Evolutionary conservation across 2,113 vertebrate genomes (phyloP).

Genomic region (Chaetorhynchus papuensis): DNA sequence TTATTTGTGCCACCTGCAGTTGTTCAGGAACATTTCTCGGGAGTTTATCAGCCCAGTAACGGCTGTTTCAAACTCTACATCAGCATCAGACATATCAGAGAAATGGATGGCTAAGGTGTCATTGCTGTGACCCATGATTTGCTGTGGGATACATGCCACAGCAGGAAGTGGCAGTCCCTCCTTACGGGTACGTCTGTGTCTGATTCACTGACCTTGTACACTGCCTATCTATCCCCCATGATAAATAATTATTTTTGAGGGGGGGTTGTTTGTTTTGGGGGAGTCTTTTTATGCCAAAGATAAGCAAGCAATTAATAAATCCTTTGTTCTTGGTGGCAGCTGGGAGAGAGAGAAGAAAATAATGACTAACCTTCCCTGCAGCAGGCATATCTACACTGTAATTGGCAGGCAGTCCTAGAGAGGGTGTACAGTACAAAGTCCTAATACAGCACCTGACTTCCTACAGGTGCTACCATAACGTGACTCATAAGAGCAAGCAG

Average conservation of each 20-base stretch:
- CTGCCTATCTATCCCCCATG: not conserved
- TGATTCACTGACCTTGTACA: not conserved
- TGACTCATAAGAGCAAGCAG: not conserved
- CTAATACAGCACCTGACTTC: not conserved
- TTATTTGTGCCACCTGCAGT: not conserved
- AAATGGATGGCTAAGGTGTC: not conserved
- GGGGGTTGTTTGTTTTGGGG: not conserved
- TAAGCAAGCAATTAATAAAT: not conserved
- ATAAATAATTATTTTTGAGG: not conserved
- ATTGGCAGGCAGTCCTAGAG: not conserved
- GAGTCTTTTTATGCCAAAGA: not conserved
- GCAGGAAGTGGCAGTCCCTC: not conserved
- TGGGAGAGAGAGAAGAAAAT: not conserved
- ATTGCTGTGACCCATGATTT: not conserved
- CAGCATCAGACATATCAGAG: not conserved
- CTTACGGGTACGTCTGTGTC: not conserved
- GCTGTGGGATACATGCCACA: not conserved
- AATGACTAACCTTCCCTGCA: not conserved
- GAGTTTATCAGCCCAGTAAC: not conserved
- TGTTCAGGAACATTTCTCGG: not conserved
- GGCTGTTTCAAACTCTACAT: not conserved
- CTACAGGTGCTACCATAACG: not conserved
- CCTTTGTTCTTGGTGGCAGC: not conserved
- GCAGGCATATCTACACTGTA: not conserved
- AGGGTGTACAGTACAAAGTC: not conserved